Evolutionary conservation across 2,113 vertebrate species (phyloP).

Genomic region (Dipodomys ordii): DNA sequence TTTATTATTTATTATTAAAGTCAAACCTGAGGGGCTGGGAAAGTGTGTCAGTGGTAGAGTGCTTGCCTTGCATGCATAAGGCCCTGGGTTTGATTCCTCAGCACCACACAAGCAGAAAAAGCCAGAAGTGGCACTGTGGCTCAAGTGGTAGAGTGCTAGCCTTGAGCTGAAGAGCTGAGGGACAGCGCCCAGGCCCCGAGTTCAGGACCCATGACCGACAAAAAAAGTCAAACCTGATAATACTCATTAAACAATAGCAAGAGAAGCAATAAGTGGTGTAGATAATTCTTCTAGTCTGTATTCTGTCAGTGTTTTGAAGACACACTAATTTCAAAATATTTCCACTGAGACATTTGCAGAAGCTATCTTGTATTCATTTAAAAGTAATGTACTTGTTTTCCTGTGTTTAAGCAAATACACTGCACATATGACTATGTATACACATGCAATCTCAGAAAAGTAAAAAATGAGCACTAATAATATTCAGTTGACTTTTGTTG

Average conservation of each 20-base stretch:
- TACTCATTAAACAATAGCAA: not conserved
- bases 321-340: not conserved
- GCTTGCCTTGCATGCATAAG: no score
- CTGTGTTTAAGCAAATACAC: not conserved
- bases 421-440: not conserved
- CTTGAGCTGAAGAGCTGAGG: no score
- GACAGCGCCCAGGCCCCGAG: no score
- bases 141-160: no score
- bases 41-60: no score
- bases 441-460: not conserved
- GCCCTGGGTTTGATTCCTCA: no score
- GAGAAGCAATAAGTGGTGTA: not conserved
- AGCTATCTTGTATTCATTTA: not conserved
- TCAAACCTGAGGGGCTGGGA: not conserved
- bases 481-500: not conserved
- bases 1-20: not conserved
- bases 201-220: no score
- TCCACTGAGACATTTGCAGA: not conserved
- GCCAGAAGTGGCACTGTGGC: no score
- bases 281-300: not conserved
- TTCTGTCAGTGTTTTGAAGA: not conserved
- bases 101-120: no score
- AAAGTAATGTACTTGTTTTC: slow-evolving; percentile 25
- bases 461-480: not conserved
- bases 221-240: not conserved